Evolutionary conservation across 2,888 invertebrate genomes (phyloP).

Genomic region (Slavum lentiscoides): DNA sequence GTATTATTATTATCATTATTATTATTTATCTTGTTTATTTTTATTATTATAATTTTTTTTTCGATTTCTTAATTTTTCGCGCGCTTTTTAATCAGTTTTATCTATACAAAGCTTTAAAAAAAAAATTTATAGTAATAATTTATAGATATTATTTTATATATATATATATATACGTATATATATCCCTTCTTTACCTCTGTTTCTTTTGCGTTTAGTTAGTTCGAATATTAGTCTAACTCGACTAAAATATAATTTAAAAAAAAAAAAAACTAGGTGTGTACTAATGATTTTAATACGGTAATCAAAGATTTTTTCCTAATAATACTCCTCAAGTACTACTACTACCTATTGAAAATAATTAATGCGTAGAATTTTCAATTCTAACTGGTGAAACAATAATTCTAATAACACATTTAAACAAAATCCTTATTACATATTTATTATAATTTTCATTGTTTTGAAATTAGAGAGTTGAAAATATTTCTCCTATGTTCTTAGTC

Average conservation of each 20-base stretch:
- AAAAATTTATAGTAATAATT: conserved; percentile 47
- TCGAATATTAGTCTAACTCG: conserved; percentile 46
- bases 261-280: conserved; percentile 51
- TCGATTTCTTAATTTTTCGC: conserved; percentile 41
- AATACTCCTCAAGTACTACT: conserved; percentile 53
- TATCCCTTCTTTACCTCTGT: conserved; percentile 52
- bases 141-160: conserved; percentile 48
- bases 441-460: conserved; percentile 28
- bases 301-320: conserved; percentile 45
- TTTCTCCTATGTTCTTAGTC: conserved; percentile 18
- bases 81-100: conserved; percentile 40
- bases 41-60: conserved; percentile 38
- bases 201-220: conserved; percentile 50
- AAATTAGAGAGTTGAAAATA: conserved; percentile 18
- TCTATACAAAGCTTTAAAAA: conserved; percentile 50
- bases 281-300: conserved; percentile 50
- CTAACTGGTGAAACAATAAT: conserved; percentile 23
- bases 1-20: too few species aligned
- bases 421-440: conserved; percentile 7
- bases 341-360: conserved; percentile 29
- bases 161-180: conserved; percentile 24
- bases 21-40: conserved; percentile 47
- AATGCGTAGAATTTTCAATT: conserved; percentile 26
- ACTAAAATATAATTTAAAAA: conserved; percentile 52
- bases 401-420: conserved; percentile 28